phyloP scores from a whole-genome alignment of 2,113 vertebrate genomes.

The Rhynchomys soricoides region DNA sequence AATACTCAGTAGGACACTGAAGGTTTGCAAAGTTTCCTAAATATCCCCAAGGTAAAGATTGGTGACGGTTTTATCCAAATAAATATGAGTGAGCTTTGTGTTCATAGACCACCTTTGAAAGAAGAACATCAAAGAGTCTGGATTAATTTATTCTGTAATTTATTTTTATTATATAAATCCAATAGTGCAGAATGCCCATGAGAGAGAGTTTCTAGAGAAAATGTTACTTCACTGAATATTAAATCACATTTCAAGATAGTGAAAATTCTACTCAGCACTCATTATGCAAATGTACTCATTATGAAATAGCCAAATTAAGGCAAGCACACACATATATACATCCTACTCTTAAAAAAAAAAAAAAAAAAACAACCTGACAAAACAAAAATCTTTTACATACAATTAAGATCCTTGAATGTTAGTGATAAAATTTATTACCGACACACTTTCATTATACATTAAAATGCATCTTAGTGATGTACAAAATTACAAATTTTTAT shows the following conservation, averaged over 20 bases:
- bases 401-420: background rate
- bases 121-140: background rate
- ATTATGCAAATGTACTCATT: background rate
- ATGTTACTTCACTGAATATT: background rate
- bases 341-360: background rate
- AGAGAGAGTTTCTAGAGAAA: constrained; percentile 1
- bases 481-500: constrained; percentile 18
- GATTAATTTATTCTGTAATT: background rate
- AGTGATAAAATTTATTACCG: background rate
- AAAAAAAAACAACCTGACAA: background rate
- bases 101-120: constrained; percentile 42
- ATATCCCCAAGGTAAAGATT: constrained; percentile 23
- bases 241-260: background rate
- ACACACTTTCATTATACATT: background rate
- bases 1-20: constrained; percentile 60
- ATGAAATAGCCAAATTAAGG: background rate
- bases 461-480: background rate
- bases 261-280: background rate
- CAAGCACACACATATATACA: background rate
- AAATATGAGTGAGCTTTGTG: constrained; percentile 41
- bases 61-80: constrained; percentile 61
- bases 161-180: background rate
- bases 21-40: constrained; percentile 64
- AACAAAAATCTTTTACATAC: background rate
- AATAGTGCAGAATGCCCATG: background rate